phyloP scores from a whole-genome alignment of 2,113 vertebrate genomes.

The Gopherus flavomarginatus region DNA sequence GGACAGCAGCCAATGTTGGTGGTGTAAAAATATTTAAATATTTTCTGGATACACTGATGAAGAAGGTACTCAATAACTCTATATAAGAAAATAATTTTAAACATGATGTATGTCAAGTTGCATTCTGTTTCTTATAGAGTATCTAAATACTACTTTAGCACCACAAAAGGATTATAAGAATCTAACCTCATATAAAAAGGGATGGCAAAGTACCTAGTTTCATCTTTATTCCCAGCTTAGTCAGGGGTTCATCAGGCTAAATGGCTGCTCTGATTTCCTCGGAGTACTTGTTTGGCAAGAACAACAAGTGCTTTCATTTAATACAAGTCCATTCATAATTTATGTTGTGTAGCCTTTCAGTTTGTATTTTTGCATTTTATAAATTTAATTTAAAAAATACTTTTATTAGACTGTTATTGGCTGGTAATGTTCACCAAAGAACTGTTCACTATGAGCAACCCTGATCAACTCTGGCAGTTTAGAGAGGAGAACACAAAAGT shows the following conservation, averaged over 20 bases:
- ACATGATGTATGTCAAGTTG: background rate
- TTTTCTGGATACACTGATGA: no score
- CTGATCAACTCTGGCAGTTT: background rate
- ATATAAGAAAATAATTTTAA: background rate
- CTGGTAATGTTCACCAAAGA: background rate
- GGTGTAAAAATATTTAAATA: no score
- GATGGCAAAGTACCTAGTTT: background rate
- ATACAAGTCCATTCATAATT: background rate
- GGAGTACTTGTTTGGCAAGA: background rate
- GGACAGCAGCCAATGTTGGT: no score
- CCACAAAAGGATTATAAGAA: background rate
- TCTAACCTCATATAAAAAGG: background rate
- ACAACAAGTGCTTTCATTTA: background rate
- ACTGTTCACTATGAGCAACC: background rate
- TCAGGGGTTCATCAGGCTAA: background rate
- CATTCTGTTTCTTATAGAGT: background rate
- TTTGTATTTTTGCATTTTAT: background rate
- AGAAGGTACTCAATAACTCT: no score
- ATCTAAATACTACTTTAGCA: background rate
- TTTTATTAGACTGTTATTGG: background rate
- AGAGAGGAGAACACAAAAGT: no score
- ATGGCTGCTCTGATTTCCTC: background rate
- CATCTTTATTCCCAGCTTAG: background rate
- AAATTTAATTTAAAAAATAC: background rate
- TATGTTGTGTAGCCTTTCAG: no score